Evolutionary conservation across 2,797 vertebrate species (phyloP), one percentile per base, ranked within the genome.

Genomic region (Sebastes baramenuke): DNA sequence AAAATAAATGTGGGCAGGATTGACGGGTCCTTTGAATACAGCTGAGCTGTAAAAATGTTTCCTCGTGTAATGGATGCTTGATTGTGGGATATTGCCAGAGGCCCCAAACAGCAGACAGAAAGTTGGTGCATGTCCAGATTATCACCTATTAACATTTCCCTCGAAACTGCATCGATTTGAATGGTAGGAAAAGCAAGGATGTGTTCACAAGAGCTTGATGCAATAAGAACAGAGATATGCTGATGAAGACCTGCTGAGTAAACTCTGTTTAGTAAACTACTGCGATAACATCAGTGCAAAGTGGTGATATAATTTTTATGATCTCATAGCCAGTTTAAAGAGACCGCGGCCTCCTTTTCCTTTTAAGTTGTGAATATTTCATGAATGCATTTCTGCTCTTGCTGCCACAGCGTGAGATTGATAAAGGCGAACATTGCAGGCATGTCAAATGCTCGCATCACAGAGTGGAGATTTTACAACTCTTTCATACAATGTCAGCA

Each of bases 1-100:
- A 93, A 93, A 90, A 79, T 67, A 56, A 80, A 76, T 55, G 75
- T 84, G 83, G 87, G 90, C 16, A 4, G 76, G 76, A 32, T 42
- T 55, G 18, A 20, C 78, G 55, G 34, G 83, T 75, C 20, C 32
- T 81, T 32, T 65, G 36, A 75, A 81, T 9, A 20, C 56, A 59
- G 76, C 49, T 52, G 70, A 84, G 58, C 49, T 54, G 2, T 36
- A 11, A 58, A 73, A 52, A 66, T 29, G 8, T 46, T 72, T 67
- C 61, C 27, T 4, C 20, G 24, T 75, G 71, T 62, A 34, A 36
- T 52, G 32, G 30, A 55, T 56, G 18, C 20, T 20, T 0, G 7
- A 55, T 30, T 64, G 56, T 72, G 73, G 46, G 77, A 79, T 82
- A 7, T 54, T 49, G 76, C 82, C 80, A 34, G 64, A 76, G 69